These are phyloP conservation scores for Tinamus guttatus DNA, from an alignment of 2,113 vertebrate genomes.

Conservation along the genomic window DNA sequence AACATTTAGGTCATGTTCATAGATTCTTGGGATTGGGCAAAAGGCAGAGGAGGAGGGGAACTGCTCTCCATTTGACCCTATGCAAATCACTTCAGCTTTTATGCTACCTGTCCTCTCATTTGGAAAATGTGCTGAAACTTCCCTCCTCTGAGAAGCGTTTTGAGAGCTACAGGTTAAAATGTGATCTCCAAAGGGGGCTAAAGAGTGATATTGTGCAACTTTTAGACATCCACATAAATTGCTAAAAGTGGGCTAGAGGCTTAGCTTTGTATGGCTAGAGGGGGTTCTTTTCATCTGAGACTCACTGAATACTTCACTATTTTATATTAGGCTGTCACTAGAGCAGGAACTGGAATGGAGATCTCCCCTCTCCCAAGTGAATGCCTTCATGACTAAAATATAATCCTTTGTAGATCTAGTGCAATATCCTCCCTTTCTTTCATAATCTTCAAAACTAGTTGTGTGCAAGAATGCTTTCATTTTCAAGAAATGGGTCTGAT, in stretches of 20 bases:
- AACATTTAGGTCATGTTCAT: not conserved
- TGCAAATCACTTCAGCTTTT: not conserved
- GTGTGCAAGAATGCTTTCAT: not conserved
- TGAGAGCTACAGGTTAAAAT: not conserved
- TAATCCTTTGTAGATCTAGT: not conserved
- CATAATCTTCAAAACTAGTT: not conserved
- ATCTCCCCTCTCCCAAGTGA: not conserved
- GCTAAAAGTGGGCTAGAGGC: not conserved
- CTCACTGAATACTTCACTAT: not conserved
- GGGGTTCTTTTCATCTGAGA: not conserved
- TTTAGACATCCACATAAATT: not conserved
- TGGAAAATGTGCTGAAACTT: not conserved
- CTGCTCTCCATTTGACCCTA: not conserved
- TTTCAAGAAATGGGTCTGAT: not conserved
- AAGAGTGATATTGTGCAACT: not conserved
- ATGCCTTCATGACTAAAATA: not conserved
- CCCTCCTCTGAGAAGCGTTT: not conserved
- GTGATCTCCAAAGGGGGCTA: not conserved
- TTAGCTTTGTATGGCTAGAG: accelerated
- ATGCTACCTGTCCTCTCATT: not conserved
- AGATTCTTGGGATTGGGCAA: not conserved
- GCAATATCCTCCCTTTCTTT: not conserved
- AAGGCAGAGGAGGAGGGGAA: not conserved
- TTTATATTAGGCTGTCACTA: not conserved
- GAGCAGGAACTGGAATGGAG: not conserved